Percentiles rank a stretch among this genome's conserved stretches.
These are phyloP conservation scores for Bombus vancouverensis DNA, from an alignment of 1,140 invertebrate species.

Conservation along the genomic window DNA sequence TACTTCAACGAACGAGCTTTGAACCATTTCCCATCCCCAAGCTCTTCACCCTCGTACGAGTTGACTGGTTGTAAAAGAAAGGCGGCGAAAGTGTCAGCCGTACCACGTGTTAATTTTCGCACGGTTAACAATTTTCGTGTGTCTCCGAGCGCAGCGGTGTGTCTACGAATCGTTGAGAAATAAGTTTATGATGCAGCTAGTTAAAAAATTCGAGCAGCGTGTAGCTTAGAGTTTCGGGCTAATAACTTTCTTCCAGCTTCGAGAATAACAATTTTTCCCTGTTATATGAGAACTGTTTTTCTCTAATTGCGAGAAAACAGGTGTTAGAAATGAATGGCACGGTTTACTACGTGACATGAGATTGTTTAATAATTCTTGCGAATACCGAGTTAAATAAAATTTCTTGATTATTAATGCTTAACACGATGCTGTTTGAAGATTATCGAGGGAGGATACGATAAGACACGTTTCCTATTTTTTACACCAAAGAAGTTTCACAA, in stretches of 20 bases:
- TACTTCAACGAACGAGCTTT: slow-evolving; percentile 18
- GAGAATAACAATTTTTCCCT: background rate
- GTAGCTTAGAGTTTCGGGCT: background rate
- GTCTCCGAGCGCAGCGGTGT: background rate
- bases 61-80: slow-evolving; percentile 35
- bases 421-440: no score
- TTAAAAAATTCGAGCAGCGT: background rate
- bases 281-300: no score
- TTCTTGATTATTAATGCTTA: no score
- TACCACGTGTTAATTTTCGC: slow-evolving; percentile 42
- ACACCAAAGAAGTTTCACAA: no score
- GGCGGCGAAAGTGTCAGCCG: background rate
- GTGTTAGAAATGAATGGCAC: no score
- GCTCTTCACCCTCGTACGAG: background rate
- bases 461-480: no score
- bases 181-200: background rate
- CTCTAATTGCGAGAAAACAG: no score
- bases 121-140: slow-evolving; percentile 22
- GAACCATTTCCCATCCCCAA: slow-evolving; percentile 29
- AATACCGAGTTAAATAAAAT: no score
- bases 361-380: no score
- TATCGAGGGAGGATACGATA: no score
- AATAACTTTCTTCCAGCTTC: background rate
- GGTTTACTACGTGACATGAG: no score
- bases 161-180: background rate